Evolutionary conservation across 92 coral and sea anemone genomes (phyloP).

Genomic region (Epizoanthus ramosus): DNA sequence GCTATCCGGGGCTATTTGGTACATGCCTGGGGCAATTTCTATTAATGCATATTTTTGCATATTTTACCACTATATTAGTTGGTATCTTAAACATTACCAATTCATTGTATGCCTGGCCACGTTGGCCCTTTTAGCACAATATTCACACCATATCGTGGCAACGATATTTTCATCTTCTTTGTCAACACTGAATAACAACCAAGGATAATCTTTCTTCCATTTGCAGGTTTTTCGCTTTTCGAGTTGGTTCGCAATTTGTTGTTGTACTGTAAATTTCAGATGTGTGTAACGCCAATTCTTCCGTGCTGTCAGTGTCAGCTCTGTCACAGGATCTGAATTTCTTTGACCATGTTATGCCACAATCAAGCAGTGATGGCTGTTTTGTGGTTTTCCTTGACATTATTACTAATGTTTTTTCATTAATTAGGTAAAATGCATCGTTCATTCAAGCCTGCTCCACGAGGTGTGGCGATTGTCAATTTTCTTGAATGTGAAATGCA

Average conservation of each 20-base stretch:
- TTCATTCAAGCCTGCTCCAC: neutral
- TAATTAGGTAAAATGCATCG: slow-evolving; percentile 17
- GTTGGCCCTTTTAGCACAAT: neutral
- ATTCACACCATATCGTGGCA: neutral
- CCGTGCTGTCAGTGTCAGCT: neutral
- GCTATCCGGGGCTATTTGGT: neutral
- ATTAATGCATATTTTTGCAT: too few species aligned
- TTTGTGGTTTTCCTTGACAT: slow-evolving; percentile 5
- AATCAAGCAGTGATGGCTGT: slow-evolving; percentile 11
- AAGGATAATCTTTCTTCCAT: too few species aligned
- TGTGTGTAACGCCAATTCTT: neutral
- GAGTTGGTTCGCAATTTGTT: too few species aligned
- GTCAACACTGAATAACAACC: too few species aligned
- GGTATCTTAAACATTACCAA: neutral
- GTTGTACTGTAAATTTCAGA: too few species aligned
- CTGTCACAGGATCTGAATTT: neutral
- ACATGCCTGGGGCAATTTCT: neutral
- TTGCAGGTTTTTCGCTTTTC: too few species aligned
- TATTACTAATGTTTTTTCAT: slow-evolving; percentile 5
- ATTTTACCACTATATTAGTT: too few species aligned
- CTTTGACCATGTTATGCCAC: slow-evolving; percentile 12
- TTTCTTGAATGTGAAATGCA: too few species aligned
- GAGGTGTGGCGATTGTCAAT: too few species aligned
- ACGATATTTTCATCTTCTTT: neutral
- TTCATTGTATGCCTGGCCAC: neutral